Conservation (phyloP, 2,797 vertebrate genomes). For the Crenichthys baileyi region DNA sequence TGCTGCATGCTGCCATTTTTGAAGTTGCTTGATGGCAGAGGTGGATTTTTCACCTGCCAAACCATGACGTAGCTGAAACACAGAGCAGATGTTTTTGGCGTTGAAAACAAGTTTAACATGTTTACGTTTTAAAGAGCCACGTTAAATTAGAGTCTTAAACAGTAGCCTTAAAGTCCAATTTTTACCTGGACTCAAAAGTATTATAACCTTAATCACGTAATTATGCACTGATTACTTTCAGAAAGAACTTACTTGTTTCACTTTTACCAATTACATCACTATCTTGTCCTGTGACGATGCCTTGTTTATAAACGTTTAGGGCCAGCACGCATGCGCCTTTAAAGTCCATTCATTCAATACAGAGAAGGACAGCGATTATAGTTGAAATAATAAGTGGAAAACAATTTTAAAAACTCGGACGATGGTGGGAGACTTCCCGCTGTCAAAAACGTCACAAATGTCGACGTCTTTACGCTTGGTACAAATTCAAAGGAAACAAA, state of each 20-base stretch:
- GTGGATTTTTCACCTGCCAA: constrained; percentile 90
- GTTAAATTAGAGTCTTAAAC: background rate
- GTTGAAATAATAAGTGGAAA: constrained; percentile 2
- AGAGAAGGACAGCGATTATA: constrained; percentile 52
- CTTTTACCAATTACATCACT: constrained; percentile 47
- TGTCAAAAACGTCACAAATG: rapidly evolving
- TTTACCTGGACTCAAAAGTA: no score
- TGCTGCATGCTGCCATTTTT: constrained; percentile 44
- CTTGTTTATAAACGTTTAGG: constrained; percentile 90
- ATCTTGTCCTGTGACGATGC: constrained; percentile 84
- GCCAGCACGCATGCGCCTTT: constrained; percentile 86
- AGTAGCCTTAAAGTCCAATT: no score
- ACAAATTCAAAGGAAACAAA: constrained; percentile 38
- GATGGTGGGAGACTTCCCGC: rapidly evolving
- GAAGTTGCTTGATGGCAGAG: constrained; percentile 81
- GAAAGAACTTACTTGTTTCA: background rate
- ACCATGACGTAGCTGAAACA: constrained; percentile 87
- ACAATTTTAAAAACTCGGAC: constrained; percentile 3
- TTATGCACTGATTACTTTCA: background rate
- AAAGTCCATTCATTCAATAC: constrained; percentile 93
- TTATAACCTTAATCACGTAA: background rate
- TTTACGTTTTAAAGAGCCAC: background rate
- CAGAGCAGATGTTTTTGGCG: background rate
- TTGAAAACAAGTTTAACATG: background rate
- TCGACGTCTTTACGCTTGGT: background rate